phyloP scores from a whole-genome alignment of 1,140 invertebrate species.

The Drosophila orosa region DNA sequence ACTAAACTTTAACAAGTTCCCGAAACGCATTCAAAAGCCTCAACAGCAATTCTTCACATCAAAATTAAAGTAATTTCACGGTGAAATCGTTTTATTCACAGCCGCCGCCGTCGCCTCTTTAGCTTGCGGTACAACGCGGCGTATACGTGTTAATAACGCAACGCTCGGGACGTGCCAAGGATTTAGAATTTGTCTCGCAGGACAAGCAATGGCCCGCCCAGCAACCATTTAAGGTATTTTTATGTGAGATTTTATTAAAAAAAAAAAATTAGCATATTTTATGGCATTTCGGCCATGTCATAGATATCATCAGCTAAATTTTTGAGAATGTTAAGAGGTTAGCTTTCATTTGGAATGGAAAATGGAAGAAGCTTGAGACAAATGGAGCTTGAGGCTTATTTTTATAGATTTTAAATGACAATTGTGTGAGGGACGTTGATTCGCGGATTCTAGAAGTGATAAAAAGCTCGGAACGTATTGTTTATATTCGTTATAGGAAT shows the following conservation, averaged over 20 bases:
- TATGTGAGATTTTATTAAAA: constrained; percentile 73
- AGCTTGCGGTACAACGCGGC: constrained; percentile 20
- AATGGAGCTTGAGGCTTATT: background rate
- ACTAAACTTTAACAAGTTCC: constrained; percentile 74
- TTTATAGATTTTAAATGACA: constrained; percentile 12
- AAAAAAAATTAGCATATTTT: constrained; percentile 75
- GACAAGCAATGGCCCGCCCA: constrained; percentile 2
- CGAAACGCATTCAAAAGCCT: constrained; percentile 53
- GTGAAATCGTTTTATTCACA: constrained; percentile 32
- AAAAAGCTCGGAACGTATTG: background rate
- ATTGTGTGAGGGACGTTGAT: background rate
- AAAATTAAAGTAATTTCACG: constrained; percentile 66
- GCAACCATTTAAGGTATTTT: constrained; percentile 71
- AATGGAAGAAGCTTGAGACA: background rate
- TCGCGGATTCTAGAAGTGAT: background rate
- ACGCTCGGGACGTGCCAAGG: constrained; percentile 64
- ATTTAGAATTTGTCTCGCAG: constrained; percentile 53
- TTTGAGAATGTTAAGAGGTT: constrained; percentile 13
- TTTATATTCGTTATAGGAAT: background rate
- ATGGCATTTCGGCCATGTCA: constrained; percentile 40
- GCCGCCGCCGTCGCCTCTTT: background rate
- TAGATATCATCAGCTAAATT: constrained; percentile 37
- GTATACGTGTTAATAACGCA: constrained; percentile 75
- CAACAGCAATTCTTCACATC: constrained; percentile 54
- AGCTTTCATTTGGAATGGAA: background rate